Conservation (phyloP, 2,113 vertebrate species). For the Fulica atra region DNA sequence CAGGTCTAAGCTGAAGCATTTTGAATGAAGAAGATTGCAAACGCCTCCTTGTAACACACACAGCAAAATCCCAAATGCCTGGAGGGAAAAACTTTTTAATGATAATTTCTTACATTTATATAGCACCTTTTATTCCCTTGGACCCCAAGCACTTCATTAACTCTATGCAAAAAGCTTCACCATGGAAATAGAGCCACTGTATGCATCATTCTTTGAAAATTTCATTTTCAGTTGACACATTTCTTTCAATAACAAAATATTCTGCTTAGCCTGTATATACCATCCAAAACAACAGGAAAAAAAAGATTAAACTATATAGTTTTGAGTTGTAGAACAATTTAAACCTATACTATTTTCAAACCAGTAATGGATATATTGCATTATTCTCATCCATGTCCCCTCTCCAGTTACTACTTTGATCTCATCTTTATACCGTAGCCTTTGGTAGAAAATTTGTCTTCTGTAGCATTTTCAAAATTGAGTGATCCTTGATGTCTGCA, state of each 20-base stretch:
- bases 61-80: conserved; percentile 53
- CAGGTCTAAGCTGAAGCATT: conserved; percentile 39
- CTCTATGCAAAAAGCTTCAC: conserved; percentile 27
- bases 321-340: not conserved
- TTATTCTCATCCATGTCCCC: not conserved
- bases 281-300: not conserved
- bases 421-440: not conserved
- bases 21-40: conserved; percentile 41
- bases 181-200: not conserved
- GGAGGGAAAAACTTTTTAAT: conserved; percentile 64
- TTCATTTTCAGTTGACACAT: not conserved
- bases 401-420: not conserved
- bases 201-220: not conserved
- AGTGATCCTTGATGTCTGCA: not conserved
- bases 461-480: not conserved
- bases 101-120: conserved; percentile 63
- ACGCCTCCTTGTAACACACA: conserved; percentile 23
- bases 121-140: conserved; percentile 64
- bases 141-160: conserved; percentile 61
- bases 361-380: not conserved
- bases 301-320: not conserved
- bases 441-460: not conserved
- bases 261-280: not conserved
- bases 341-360: not conserved
- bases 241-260: conserved; percentile 1